Evolutionary conservation across 2,797 vertebrate genomes (phyloP).

Genomic region (Selene dorsalis): DNA sequence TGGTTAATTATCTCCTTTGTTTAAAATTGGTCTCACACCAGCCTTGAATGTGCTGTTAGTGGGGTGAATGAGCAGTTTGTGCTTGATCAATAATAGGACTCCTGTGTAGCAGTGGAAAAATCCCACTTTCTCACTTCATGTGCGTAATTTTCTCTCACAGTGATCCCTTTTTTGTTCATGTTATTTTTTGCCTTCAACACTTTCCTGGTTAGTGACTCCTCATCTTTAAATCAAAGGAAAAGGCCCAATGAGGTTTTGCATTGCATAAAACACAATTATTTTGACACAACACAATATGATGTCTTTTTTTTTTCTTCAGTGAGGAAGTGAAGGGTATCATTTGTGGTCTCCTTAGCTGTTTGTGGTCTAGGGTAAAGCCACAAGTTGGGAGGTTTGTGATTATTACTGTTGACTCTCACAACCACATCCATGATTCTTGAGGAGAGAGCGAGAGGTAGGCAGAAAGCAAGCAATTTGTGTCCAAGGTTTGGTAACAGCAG

Average conservation of each 20-base stretch:
- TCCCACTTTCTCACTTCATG: background rate
- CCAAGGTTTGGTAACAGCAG: background rate
- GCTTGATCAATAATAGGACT: conserved; percentile 64
- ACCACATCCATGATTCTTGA: conserved; percentile 2
- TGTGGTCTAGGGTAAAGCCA: conserved; percentile 5
- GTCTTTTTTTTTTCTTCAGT: background rate
- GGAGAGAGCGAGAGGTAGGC: background rate
- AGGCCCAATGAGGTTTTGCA: background rate
- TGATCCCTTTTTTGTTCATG: background rate
- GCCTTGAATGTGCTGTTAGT: conserved; percentile 42
- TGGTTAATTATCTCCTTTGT: conserved; percentile 68
- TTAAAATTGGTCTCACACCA: conserved; percentile 61
- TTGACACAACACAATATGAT: background rate
- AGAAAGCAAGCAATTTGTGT: background rate
- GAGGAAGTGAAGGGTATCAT: background rate
- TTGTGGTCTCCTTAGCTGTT: background rate
- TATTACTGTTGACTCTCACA: conserved; percentile 16
- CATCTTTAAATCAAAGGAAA: background rate
- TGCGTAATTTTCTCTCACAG: conserved; percentile 6
- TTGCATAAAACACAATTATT: background rate
- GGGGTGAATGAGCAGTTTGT: conserved; percentile 47
- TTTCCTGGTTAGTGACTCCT: background rate
- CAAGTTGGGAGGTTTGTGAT: conserved; percentile 5
- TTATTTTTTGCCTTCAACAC: background rate
- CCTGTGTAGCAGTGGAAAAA: conserved; percentile 7